phyloP scores from a whole-genome alignment of 2,888 invertebrate genomes.

The Muschampia plurimacula region DNA sequence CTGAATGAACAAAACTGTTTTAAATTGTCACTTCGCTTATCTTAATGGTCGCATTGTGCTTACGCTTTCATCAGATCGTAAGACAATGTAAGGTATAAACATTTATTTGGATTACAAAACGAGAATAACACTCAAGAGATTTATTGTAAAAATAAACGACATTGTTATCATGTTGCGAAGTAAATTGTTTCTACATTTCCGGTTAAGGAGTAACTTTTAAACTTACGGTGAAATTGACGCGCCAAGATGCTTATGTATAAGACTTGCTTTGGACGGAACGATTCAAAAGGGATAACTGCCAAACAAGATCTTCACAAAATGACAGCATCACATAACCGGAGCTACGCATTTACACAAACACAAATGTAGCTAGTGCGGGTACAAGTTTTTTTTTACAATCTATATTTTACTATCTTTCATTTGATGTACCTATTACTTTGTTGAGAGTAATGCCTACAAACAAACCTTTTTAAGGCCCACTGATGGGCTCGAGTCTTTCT shows the following conservation, averaged over 20 bases:
- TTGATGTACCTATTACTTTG: too few species aligned
- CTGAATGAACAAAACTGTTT: conserved; percentile 28
- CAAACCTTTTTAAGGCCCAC: too few species aligned
- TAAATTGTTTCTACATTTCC: too few species aligned
- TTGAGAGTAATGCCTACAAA: too few species aligned
- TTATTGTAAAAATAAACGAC: background rate
- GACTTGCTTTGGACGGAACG: background rate
- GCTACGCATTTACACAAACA: too few species aligned
- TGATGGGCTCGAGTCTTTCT: too few species aligned
- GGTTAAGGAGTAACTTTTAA: background rate
- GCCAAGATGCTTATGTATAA: background rate
- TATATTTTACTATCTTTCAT: too few species aligned
- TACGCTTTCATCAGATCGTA: conserved; percentile 22
- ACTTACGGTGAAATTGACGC: background rate
- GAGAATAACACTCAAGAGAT: background rate
- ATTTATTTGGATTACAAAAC: conserved; percentile 3
- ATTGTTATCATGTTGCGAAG: background rate
- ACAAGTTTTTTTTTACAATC: too few species aligned
- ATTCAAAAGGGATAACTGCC: too few species aligned
- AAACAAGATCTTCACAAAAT: too few species aligned
- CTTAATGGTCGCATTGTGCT: conserved; percentile 17
- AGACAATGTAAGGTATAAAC: conserved; percentile 11
- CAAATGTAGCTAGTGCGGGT: too few species aligned
- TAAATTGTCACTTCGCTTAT: conserved; percentile 22
- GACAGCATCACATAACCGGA: too few species aligned